These are phyloP conservation scores for Eristalis intricaria DNA, from an alignment of 2,888 invertebrate genomes.

Conservation along the genomic window DNA sequence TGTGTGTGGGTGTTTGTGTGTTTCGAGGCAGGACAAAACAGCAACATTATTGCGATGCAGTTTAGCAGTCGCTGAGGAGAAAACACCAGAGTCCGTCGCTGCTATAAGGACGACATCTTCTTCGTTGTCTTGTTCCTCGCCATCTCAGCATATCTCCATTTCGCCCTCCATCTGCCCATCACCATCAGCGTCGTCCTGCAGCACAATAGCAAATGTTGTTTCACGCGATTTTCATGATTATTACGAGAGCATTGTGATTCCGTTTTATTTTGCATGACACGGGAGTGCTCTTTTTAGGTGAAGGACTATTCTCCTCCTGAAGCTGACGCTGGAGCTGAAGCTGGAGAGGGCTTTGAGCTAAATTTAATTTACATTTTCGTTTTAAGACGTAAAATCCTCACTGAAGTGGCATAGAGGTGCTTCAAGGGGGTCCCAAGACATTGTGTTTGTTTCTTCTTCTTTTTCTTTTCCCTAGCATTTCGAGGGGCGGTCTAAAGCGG, in stretches of 20 bases:
- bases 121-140: not conserved
- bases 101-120: slow-evolving; percentile 11
- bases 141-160: not conserved
- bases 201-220: slow-evolving; percentile 33
- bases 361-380: slow-evolving; percentile 22
- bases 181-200: not conserved
- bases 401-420: not conserved
- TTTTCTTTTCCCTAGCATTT: not conserved
- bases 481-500: not conserved
- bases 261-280: slow-evolving; percentile 26
- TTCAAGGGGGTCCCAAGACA: not conserved
- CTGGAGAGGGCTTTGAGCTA: not conserved
- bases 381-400: not conserved
- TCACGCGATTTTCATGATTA: slow-evolving; percentile 54
- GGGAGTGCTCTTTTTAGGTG: slow-evolving; percentile 54
- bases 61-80: slow-evolving; percentile 14
- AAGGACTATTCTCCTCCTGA: slow-evolving; percentile 27
- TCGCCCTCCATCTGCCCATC: not conserved
- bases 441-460: not conserved
- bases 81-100: not conserved
- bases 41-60: slow-evolving; percentile 56
- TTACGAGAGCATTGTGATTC: slow-evolving; percentile 41
- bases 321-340: not conserved
- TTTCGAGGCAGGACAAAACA: slow-evolving; percentile 18
- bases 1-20: not conserved